These are phyloP conservation scores for Polymixis lichenea DNA, from an alignment of 2,888 invertebrate genomes.

Conservation along the genomic window DNA sequence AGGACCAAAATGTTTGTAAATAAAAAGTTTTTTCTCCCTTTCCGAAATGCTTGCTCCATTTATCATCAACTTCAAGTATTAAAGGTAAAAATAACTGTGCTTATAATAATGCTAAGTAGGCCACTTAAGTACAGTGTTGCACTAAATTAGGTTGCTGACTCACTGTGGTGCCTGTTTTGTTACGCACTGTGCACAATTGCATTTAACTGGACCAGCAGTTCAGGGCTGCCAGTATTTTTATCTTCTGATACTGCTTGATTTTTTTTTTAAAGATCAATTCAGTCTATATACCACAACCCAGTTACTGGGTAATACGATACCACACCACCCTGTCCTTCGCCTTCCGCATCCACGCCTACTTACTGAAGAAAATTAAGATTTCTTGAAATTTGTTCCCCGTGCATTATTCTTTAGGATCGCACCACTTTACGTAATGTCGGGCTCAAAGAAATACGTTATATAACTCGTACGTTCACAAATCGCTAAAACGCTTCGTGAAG, in stretches of 20 bases:
- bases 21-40: not conserved
- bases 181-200: not conserved
- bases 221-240: conserved; percentile 30
- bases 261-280: not conserved
- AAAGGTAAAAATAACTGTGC: conserved; percentile 21
- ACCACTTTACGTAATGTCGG: not conserved
- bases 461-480: not conserved
- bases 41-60: not conserved
- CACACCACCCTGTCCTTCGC: too few species aligned
- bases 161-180: conserved; percentile 36
- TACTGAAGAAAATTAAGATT: too few species aligned
- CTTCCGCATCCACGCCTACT: too few species aligned
- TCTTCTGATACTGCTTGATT: too few species aligned
- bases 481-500: not conserved
- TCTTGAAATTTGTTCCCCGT: too few species aligned
- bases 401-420: not conserved
- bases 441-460: not conserved
- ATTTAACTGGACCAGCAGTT: not conserved
- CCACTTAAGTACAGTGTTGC: not conserved
- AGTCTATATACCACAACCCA: not conserved
- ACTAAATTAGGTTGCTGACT: conserved; percentile 37
- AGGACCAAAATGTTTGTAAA: not conserved
- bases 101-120: conserved; percentile 22
- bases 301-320: too few species aligned
- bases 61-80: not conserved